phyloP scores from a whole-genome alignment of 1,140 invertebrate genomes.

The Drosophila pandora region DNA sequence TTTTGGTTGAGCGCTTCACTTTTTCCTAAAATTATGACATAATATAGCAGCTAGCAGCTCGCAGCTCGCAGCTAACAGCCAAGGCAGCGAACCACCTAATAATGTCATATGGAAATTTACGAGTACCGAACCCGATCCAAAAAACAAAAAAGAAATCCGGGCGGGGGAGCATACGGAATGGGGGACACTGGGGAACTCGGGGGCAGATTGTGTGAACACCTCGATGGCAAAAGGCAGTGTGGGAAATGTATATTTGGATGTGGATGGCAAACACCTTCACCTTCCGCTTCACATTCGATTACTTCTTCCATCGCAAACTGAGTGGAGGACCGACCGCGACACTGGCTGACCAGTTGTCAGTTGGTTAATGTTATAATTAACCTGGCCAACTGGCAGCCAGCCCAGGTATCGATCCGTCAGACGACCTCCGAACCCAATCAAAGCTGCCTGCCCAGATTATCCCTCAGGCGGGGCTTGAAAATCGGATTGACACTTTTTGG shows the following conservation, averaged over 20 bases:
- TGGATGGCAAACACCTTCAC: slow-evolving; percentile 71
- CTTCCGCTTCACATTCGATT: slow-evolving; percentile 72
- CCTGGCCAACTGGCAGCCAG: slow-evolving; percentile 20
- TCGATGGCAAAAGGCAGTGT: slow-evolving; percentile 24
- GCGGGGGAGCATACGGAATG: background rate
- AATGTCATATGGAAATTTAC: slow-evolving; percentile 75
- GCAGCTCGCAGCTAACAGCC: slow-evolving; percentile 18
- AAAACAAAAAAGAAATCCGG: slow-evolving; percentile 11
- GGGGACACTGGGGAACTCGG: slow-evolving; percentile 1
- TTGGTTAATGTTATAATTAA: slow-evolving; percentile 79
- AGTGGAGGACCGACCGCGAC: slow-evolving; percentile 15
- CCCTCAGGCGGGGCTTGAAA: slow-evolving; percentile 8
- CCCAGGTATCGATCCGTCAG: slow-evolving; percentile 48
- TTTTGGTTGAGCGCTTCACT: slow-evolving; percentile 79
- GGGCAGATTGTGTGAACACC: slow-evolving; percentile 42
- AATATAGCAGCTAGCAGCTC: slow-evolving; percentile 49
- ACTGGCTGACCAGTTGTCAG: slow-evolving; percentile 68
- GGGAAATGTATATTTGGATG: slow-evolving; percentile 75
- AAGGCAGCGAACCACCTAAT: slow-evolving; percentile 72
- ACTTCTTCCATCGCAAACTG: background rate
- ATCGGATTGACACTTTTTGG: slow-evolving; percentile 35
- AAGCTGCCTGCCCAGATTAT: slow-evolving; percentile 30
- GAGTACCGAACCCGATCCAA: slow-evolving; percentile 53
- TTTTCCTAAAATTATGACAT: slow-evolving; percentile 82
- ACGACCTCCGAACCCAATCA: slow-evolving; percentile 31